Conservation (phyloP, 2,797 vertebrate species). For the Pseudochirops corinnae region DNA sequence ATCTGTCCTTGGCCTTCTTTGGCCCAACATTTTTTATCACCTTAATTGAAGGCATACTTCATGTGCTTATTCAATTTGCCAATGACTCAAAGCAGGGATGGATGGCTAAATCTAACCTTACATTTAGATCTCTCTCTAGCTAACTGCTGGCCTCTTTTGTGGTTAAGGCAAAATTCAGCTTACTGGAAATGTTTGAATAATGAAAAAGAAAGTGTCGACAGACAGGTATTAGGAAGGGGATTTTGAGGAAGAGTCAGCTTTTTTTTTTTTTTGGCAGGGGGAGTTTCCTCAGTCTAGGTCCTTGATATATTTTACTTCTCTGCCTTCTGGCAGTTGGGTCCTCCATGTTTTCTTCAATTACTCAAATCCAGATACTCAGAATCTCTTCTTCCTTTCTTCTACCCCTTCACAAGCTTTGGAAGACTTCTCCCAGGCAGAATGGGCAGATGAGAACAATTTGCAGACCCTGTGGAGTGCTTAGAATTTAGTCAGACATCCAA, state of each 20-base stretch:
- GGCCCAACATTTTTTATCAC: neutral
- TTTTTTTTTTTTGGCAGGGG: neutral
- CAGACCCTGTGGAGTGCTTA: neutral
- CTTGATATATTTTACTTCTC: neutral
- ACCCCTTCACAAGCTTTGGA: neutral
- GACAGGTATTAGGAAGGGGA: neutral
- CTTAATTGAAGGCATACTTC: slow-evolving; percentile 7
- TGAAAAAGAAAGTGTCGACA: neutral
- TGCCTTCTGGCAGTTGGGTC: neutral
- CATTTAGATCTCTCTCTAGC: neutral
- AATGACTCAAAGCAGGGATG: neutral
- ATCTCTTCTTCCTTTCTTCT: neutral
- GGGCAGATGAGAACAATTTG: neutral
- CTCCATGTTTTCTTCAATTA: neutral
- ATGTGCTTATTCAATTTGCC: neutral
- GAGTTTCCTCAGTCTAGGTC: neutral
- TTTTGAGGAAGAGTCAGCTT: neutral
- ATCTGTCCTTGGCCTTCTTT: neutral
- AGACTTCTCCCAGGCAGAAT: neutral
- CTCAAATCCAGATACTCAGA: neutral
- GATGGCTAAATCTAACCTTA: neutral
- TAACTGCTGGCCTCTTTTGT: neutral
- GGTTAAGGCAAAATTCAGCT: neutral
- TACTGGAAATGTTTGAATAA: neutral
- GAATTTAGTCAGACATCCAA: neutral